Evolutionary conservation across 2,797 vertebrate genomes (phyloP).

Genomic region (Hemitrygon akajei): DNA sequence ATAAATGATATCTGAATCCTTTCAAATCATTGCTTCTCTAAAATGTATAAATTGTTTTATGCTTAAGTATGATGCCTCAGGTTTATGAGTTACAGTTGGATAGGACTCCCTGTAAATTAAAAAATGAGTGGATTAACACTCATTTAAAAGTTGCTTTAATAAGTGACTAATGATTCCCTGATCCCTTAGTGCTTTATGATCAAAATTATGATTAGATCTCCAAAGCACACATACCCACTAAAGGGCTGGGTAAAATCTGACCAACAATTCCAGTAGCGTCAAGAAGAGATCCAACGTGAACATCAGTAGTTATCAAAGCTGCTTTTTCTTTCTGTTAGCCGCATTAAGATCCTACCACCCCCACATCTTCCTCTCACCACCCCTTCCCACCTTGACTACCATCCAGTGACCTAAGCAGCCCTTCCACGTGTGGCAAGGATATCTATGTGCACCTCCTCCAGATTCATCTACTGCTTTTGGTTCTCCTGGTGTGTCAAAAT

Average conservation of each 20-base stretch:
- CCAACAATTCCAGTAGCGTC: background rate
- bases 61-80: background rate
- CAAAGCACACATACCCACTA: no score
- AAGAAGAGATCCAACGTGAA: no score
- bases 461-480: no score
- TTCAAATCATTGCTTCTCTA: background rate
- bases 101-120: background rate
- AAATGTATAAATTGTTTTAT: background rate
- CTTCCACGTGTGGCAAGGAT: no score
- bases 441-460: no score
- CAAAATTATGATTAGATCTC: background rate
- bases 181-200: background rate
- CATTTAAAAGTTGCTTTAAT: background rate
- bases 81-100: background rate
- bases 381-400: no score
- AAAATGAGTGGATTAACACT: background rate
- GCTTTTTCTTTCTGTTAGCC: no score
- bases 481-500: no score
- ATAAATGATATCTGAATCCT: background rate
- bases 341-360: no score
- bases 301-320: no score
- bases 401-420: no score
- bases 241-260: background rate
- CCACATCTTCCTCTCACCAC: no score
- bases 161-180: background rate